phyloP scores from a whole-genome alignment of 2,113 vertebrate genomes.

The Lophochroa leadbeateri region DNA sequence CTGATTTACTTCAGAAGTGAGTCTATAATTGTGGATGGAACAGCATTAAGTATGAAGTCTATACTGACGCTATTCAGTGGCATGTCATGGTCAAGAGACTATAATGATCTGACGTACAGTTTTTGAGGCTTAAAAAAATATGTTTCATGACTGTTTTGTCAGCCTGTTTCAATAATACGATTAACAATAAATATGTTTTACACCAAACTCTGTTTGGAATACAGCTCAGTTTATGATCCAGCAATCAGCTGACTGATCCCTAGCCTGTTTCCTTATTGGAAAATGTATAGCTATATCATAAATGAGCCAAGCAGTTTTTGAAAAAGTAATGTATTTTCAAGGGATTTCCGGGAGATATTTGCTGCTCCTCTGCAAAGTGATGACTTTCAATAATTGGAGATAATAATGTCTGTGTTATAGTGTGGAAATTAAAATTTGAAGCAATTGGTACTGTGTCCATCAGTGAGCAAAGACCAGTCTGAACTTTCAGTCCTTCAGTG shows the following conservation, averaged over 20 bases:
- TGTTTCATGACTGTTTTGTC: not conserved
- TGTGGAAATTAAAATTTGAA: not conserved
- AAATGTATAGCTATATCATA: not conserved
- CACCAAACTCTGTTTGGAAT: not conserved
- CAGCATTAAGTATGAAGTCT: not conserved
- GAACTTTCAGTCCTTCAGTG: not conserved
- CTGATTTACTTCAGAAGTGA: not conserved
- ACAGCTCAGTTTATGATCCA: not conserved
- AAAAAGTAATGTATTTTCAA: not conserved
- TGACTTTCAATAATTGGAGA: not conserved
- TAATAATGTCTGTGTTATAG: not conserved
- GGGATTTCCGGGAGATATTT: not conserved
- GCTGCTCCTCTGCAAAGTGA: not conserved
- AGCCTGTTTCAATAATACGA: constrained; percentile 7
- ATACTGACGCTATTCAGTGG: not conserved
- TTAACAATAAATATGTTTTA: constrained; percentile 25
- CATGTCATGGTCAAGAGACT: not conserved
- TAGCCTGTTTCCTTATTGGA: not conserved
- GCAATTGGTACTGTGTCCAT: not conserved
- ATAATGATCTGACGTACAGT: not conserved
- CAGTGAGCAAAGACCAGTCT: not conserved
- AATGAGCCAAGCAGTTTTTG: not conserved
- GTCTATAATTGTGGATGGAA: not conserved
- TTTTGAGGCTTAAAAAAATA: not conserved
- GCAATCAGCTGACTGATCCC: not conserved